A percentile compares a stretch with the other conserved stretches of the same genome.
Evolutionary conservation across 2,888 invertebrate species (phyloP).

Genomic region (Eupithecia insigniata): DNA sequence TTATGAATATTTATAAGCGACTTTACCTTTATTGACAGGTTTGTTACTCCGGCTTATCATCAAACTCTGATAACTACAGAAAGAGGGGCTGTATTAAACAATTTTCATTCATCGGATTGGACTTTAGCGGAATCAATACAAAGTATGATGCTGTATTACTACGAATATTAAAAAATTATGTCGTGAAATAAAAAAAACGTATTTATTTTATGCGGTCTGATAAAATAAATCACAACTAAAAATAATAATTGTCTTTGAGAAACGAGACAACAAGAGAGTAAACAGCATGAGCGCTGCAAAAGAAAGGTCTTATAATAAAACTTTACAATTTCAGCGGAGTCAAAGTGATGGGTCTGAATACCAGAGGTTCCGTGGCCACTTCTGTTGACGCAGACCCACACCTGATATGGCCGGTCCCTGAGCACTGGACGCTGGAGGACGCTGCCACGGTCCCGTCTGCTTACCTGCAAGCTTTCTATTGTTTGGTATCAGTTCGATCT

Average conservation of each 20-base stretch:
- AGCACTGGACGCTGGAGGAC: slow-evolving; percentile 87
- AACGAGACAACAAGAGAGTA: background rate
- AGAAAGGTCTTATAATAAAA: background rate
- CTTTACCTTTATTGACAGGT: slow-evolving; percentile 48
- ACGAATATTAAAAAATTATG: background rate
- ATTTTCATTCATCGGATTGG: slow-evolving; percentile 54
- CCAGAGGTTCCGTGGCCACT: slow-evolving; percentile 80
- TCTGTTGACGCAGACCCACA: slow-evolving; percentile 79
- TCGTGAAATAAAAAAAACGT: background rate
- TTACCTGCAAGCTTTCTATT: slow-evolving; percentile 60
- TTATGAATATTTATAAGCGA: background rate
- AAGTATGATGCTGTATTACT: slow-evolving; percentile 48
- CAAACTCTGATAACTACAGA: slow-evolving; percentile 51
- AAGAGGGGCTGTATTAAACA: slow-evolving; percentile 41
- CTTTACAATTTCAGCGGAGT: slow-evolving; percentile 65
- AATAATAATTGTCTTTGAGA: background rate
- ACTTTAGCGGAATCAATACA: slow-evolving; percentile 60
- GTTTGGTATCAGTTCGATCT: slow-evolving; percentile 51
- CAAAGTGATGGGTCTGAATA: slow-evolving; percentile 86
- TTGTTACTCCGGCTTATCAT: slow-evolving; percentile 56
- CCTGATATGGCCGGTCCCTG: slow-evolving; percentile 87
- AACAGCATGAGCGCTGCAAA: background rate
- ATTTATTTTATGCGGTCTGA: background rate
- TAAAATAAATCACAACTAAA: background rate
- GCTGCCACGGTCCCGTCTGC: slow-evolving; percentile 91